A percentile compares a stretch with the other conserved stretches of the same genome.
These are phyloP conservation scores for Anthopleura sola DNA, from an alignment of 64 coral and sea anemone species.

Conservation along the genomic window DNA sequence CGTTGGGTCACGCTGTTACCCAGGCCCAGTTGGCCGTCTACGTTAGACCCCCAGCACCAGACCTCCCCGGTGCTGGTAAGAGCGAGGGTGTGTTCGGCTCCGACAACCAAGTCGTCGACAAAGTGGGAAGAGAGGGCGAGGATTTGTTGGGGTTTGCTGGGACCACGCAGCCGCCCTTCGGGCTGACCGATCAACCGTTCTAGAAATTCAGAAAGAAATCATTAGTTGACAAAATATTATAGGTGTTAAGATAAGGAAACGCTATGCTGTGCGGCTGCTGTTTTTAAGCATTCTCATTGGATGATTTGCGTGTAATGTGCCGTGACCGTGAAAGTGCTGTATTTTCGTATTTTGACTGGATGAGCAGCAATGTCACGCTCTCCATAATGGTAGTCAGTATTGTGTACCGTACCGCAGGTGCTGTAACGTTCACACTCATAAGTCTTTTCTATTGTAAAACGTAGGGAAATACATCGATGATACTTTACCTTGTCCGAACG, in stretches of 20 bases:
- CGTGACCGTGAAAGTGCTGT: no score
- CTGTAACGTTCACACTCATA: background rate
- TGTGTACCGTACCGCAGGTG: background rate
- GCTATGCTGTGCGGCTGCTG: no score
- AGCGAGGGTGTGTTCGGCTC: conserved; percentile 71
- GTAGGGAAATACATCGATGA: no score
- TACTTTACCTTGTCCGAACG: conserved; percentile 76
- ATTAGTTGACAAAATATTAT: no score
- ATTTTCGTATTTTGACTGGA: no score
- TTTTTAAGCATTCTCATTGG: no score
- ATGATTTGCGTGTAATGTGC: no score
- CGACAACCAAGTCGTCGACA: conserved; percentile 69
- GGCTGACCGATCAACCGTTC: conserved; percentile 84
- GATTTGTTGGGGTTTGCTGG: conserved; percentile 75
- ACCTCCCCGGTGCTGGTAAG: conserved; percentile 82
- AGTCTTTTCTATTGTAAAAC: no score
- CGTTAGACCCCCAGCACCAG: conserved; percentile 87
- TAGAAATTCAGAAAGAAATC: background rate
- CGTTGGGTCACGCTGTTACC: conserved; percentile 75
- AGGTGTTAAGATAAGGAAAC: no score
- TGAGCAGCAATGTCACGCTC: no score
- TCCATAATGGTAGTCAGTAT: no score
- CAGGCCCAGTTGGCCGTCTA: conserved; percentile 76
- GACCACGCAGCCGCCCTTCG: conserved; percentile 70
- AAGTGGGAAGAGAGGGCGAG: conserved; percentile 66